Percentiles rank a stretch among this genome's conserved stretches.
Conservation (phyloP, 1,140 invertebrate species). For the Lepeophtheirus salmonis region DNA sequence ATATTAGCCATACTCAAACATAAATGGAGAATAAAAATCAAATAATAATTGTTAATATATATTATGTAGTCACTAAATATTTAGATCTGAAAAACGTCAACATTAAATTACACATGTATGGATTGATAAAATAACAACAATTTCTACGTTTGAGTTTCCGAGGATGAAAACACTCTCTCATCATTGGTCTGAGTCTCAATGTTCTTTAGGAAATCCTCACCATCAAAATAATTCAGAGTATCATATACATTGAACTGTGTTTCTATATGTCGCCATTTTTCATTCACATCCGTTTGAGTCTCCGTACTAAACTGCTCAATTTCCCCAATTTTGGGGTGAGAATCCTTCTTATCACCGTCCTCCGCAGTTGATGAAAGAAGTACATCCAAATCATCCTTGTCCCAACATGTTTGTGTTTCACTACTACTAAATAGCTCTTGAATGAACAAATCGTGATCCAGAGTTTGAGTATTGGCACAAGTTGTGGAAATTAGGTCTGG, state of each 20-base stretch:
- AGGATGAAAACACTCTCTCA: neutral
- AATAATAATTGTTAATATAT: too few relatives aligned
- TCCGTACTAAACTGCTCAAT: slow-evolving; percentile 11
- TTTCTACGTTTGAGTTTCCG: neutral
- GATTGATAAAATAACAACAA: neutral
- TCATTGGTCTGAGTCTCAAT: neutral
- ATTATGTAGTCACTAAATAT: too few relatives aligned
- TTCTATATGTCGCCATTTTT: neutral
- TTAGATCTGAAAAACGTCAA: too few relatives aligned
- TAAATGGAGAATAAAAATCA: too few relatives aligned
- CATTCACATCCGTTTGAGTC: slow-evolving; percentile 10
- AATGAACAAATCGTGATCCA: neutral
- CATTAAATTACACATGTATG: too few relatives aligned
- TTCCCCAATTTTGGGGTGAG: slow-evolving; percentile 1
- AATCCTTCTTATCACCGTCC: neutral
- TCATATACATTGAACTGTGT: neutral
- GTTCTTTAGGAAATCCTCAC: neutral
- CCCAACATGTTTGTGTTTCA: neutral
- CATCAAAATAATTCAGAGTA: neutral
- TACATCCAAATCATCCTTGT: neutral
- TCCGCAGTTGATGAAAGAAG: neutral
- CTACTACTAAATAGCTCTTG: neutral
- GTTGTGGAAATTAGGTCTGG: neutral
- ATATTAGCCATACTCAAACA: too few relatives aligned
- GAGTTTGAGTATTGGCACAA: neutral